phyloP scores from a whole-genome alignment of 2,888 invertebrate species.

The Drosophila eohydei region DNA sequence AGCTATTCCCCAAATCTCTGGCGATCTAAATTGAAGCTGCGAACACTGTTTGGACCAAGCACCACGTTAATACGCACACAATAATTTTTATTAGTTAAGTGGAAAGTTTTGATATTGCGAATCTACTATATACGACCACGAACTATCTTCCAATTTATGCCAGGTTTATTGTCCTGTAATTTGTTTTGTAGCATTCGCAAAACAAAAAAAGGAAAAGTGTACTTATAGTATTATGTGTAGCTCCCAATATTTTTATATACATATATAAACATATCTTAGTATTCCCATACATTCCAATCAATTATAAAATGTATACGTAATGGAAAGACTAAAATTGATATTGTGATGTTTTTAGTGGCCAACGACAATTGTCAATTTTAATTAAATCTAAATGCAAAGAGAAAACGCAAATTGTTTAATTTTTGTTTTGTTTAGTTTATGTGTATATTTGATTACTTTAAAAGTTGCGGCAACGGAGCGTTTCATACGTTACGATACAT shows the following conservation, averaged over 20 bases:
- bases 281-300: constrained; percentile 61
- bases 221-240: constrained; percentile 82
- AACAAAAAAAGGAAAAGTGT: constrained; percentile 71
- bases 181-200: constrained; percentile 31
- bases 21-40: constrained; percentile 85
- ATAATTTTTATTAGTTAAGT: constrained; percentile 50
- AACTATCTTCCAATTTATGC: constrained; percentile 58
- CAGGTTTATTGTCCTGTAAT: constrained; percentile 44
- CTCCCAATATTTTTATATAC: constrained; percentile 40
- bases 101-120: constrained; percentile 37
- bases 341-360: constrained; percentile 75
- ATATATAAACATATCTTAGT: constrained; percentile 25
- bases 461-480: constrained; percentile 75
- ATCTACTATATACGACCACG: constrained; percentile 25
- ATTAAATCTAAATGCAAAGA: constrained; percentile 2
- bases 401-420: constrained; percentile 53
- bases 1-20: constrained; percentile 92
- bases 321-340: constrained; percentile 60
- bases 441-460: constrained; percentile 72
- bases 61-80: constrained; percentile 70
- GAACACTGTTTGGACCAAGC: constrained; percentile 24
- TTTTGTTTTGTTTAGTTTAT: constrained; percentile 49
- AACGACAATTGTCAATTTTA: constrained; percentile 61
- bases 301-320: constrained; percentile 54
- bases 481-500: constrained; percentile 69